A percentile compares a stretch with the other conserved stretches of the same genome.
Evolutionary conservation across 2,888 invertebrate species (phyloP).

Genomic region (Caradrina kadenii): DNA sequence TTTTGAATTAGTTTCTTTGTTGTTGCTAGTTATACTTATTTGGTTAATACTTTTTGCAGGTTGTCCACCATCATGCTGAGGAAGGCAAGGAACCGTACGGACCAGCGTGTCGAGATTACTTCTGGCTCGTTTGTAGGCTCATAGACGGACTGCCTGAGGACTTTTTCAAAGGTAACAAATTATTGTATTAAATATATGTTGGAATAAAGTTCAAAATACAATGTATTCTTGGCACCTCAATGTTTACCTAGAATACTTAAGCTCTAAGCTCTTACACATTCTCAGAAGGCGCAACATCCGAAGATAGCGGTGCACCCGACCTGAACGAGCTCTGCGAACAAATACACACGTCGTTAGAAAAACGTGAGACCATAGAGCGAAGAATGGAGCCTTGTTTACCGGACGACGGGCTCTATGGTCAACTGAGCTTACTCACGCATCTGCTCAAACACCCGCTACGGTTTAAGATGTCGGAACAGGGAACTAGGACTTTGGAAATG

Average conservation of each 20-base stretch:
- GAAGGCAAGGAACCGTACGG: conserved; percentile 98
- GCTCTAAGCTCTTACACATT: neutral
- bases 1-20: neutral
- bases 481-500: conserved; percentile 92
- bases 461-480: conserved; percentile 95
- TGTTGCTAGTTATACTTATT: neutral
- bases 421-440: conserved; percentile 96
- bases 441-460: conserved; percentile 96
- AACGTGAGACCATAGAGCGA: conserved; percentile 95
- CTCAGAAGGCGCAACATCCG: conserved; percentile 85
- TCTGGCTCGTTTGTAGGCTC: conserved; percentile 97
- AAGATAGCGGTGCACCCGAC: conserved; percentile 87
- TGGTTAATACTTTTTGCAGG: conserved; percentile 70
- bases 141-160: conserved; percentile 96
- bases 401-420: conserved; percentile 97
- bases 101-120: conserved; percentile 98
- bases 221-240: neutral
- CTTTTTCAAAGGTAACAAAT: conserved; percentile 91
- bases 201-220: too few species aligned
- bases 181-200: too few species aligned
- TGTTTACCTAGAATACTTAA: too few species aligned
- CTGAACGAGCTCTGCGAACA: conserved; percentile 94
- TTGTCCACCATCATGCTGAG: conserved; percentile 91
- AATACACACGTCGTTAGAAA: conserved; percentile 93
- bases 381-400: conserved; percentile 95